Evolutionary conservation across 2,113 vertebrate genomes (phyloP).

Genomic region (Furnarius figulus): DNA sequence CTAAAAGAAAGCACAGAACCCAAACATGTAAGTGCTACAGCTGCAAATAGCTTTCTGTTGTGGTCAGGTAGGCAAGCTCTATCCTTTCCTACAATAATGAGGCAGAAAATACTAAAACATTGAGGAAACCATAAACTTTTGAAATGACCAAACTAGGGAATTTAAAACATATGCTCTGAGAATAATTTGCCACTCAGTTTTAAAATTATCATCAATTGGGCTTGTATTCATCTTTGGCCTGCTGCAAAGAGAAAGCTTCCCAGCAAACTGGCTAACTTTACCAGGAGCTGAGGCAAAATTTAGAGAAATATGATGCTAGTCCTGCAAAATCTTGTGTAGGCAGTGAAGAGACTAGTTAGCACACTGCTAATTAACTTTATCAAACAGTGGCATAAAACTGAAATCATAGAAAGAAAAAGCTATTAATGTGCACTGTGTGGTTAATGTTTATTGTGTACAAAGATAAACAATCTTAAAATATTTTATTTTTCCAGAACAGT

Average conservation of each 20-base stretch:
- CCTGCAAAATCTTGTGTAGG: neutral
- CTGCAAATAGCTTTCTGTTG: conserved; percentile 69
- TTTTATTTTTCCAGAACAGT: neutral
- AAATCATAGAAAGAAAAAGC: neutral
- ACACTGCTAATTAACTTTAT: neutral
- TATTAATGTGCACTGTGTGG: neutral
- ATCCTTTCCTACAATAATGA: conserved; percentile 56
- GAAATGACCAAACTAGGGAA: conserved; percentile 24
- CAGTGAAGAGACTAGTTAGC: neutral
- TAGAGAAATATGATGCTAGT: neutral
- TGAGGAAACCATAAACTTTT: conserved; percentile 30
- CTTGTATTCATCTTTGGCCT: neutral
- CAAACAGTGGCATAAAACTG: neutral
- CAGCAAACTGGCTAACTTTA: neutral
- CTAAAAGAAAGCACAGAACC: conserved; percentile 74
- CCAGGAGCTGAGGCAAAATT: neutral
- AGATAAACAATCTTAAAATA: neutral
- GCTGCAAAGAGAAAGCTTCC: neutral
- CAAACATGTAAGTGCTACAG: conserved; percentile 63
- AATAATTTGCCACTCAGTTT: neutral
- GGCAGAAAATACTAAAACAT: conserved; percentile 45
- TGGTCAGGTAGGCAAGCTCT: conserved; percentile 53
- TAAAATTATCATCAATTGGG: neutral
- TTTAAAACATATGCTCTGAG: conserved; percentile 31
- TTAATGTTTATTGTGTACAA: neutral